Conservation (phyloP, 2,888 invertebrate species). For the Agrochola lota region DNA sequence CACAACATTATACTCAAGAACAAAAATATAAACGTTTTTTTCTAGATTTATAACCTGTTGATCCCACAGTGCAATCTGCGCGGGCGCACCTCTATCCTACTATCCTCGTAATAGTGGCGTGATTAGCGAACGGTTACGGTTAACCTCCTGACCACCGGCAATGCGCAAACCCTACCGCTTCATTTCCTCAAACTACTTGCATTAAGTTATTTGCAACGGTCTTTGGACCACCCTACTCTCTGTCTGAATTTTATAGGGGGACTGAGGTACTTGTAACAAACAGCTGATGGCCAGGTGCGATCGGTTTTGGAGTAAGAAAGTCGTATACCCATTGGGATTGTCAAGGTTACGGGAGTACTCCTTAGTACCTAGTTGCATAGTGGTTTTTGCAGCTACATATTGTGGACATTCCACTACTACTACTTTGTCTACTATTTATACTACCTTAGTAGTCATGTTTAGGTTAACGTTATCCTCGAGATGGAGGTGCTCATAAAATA, state of each 20-base stretch:
- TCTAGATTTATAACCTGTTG: constrained; percentile 45
- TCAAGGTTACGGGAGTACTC: constrained; percentile 22
- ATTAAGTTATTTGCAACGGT: constrained; percentile 60
- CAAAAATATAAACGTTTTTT: not conserved
- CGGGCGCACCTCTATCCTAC: constrained; percentile 49
- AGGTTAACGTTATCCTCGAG: constrained; percentile 26
- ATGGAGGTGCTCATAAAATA: constrained; percentile 30
- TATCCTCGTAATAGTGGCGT: constrained; percentile 70
- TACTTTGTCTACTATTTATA: not conserved
- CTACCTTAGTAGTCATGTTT: constrained; percentile 4
- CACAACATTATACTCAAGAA: not conserved
- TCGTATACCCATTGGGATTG: constrained; percentile 2
- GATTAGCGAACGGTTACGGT: constrained; percentile 68
- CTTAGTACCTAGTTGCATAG: not conserved
- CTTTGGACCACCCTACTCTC: constrained; percentile 29
- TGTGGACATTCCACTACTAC: not conserved
- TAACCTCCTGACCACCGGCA: constrained; percentile 68
- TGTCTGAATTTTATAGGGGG: constrained; percentile 7
- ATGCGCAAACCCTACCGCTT: constrained; percentile 52
- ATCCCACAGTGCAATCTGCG: constrained; percentile 69
- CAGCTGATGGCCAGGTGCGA: constrained; percentile 50
- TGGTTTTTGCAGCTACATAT: not conserved
- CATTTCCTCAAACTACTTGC: constrained; percentile 67
- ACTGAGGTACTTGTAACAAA: constrained; percentile 18
- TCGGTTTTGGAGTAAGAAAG: constrained; percentile 1